phyloP scores from a whole-genome alignment of 2,797 vertebrate genomes.

The Pogoniulus pusillus region DNA sequence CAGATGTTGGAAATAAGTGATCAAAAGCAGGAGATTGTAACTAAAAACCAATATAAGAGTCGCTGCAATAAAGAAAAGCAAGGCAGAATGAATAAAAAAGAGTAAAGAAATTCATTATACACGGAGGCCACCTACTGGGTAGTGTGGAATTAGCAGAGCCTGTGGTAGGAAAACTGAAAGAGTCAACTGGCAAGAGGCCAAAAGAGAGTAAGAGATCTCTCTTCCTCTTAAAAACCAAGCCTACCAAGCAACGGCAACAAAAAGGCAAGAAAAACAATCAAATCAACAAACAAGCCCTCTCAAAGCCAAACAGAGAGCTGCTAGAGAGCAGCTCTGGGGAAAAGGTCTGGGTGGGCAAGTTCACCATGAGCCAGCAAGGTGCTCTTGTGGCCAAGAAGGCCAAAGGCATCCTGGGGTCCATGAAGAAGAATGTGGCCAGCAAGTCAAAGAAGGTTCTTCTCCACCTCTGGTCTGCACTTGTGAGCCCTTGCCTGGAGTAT shows the following conservation, averaged over 20 bases:
- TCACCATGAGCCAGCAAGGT: no score
- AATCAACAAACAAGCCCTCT: neutral
- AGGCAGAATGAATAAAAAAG: neutral
- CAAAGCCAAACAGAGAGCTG: neutral
- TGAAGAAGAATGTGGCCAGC: no score
- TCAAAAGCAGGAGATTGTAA: neutral
- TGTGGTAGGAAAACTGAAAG: neutral
- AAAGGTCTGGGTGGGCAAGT: no score
- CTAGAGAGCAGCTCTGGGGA: no score
- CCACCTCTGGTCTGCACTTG: no score
- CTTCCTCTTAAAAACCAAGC: neutral
- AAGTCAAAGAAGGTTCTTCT: no score
- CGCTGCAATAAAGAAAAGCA: neutral
- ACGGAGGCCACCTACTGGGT: slow-evolving; percentile 62
- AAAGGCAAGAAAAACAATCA: neutral
- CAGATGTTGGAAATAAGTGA: neutral
- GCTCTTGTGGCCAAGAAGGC: no score
- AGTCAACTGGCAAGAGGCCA: neutral
- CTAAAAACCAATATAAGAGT: neutral
- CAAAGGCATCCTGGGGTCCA: no score
- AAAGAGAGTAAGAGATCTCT: neutral
- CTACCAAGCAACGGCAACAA: neutral
- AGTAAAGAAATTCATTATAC: slow-evolving; percentile 34
- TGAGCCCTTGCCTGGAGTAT: no score
- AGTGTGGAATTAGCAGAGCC: neutral